Conservation (phyloP, 2,888 invertebrate species). For the Lycaena phlaeas region DNA sequence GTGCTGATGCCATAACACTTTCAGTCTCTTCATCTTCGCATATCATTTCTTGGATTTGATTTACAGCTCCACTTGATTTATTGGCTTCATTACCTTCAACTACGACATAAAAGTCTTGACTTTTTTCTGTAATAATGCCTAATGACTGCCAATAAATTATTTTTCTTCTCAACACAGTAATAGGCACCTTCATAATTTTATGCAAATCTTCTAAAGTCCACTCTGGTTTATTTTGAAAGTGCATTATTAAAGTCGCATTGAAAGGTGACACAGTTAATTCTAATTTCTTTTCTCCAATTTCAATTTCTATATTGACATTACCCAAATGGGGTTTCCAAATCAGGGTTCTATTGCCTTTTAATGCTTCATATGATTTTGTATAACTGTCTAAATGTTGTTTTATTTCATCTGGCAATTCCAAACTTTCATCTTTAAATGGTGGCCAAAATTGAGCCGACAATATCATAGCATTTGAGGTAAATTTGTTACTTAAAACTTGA, state of each 20-base stretch:
- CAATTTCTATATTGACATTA: slow-evolving; percentile 90
- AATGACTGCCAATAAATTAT: slow-evolving; percentile 96
- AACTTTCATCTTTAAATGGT: slow-evolving; percentile 93
- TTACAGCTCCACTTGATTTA: slow-evolving; percentile 68
- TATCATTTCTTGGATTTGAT: slow-evolving; percentile 75
- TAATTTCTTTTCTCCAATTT: slow-evolving; percentile 84
- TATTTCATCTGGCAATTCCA: slow-evolving; percentile 87
- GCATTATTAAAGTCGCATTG: slow-evolving; percentile 94
- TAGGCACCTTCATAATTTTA: slow-evolving; percentile 88
- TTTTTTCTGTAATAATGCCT: slow-evolving; percentile 85
- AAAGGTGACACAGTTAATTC: slow-evolving; percentile 91
- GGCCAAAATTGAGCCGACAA: slow-evolving; percentile 99
- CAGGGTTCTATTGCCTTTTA: slow-evolving; percentile 93
- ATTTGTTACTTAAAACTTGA: slow-evolving; percentile 45
- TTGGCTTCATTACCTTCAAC: slow-evolving; percentile 76
- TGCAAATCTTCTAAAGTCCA: slow-evolving; percentile 93
- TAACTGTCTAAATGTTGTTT: slow-evolving; percentile 87
- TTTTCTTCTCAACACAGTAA: slow-evolving; percentile 87
- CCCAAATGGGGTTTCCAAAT: slow-evolving; percentile 96
- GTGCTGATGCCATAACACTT: slow-evolving; percentile 95
- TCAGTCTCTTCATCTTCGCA: slow-evolving; percentile 93
- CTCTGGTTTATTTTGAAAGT: slow-evolving; percentile 89
- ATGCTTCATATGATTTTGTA: slow-evolving; percentile 90
- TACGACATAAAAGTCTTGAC: slow-evolving; percentile 81
- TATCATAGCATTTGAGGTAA: slow-evolving; percentile 81